Conservation (phyloP, 2,797 vertebrate species). For the Dipus sagitta region DNA sequence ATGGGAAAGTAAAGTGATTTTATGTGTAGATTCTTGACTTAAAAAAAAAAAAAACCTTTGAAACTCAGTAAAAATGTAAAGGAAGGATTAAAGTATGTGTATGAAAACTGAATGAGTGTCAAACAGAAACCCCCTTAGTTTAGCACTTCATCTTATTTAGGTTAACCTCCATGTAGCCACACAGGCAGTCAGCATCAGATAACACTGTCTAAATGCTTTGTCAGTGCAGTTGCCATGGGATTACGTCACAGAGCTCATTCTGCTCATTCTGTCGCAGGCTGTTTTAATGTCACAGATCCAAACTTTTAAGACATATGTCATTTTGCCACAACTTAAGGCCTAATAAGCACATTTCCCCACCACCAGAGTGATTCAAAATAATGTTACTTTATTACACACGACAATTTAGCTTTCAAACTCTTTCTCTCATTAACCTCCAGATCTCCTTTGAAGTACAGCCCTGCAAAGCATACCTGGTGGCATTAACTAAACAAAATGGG, state of each 20-base stretch:
- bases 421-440: neutral
- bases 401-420: neutral
- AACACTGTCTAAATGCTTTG: neutral
- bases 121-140: constrained; percentile 54
- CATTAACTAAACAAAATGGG: constrained; percentile 34
- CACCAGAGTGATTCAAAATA: neutral
- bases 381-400: neutral
- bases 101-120: neutral
- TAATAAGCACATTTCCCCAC: neutral
- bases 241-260: neutral
- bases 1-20: constrained; percentile 3
- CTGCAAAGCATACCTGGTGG: neutral
- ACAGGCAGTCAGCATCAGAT: neutral
- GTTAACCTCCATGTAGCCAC: constrained; percentile 52
- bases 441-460: neutral
- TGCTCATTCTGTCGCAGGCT: neutral
- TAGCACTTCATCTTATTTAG: constrained; percentile 12
- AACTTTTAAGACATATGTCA: neutral
- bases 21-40: neutral
- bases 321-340: neutral
- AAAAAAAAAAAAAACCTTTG: neutral
- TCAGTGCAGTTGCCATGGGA: neutral
- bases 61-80: constrained; percentile 14
- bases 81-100: neutral
- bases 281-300: neutral